Conservation (phyloP, 2,113 vertebrate species). For the Cryptotis parvus region DNA sequence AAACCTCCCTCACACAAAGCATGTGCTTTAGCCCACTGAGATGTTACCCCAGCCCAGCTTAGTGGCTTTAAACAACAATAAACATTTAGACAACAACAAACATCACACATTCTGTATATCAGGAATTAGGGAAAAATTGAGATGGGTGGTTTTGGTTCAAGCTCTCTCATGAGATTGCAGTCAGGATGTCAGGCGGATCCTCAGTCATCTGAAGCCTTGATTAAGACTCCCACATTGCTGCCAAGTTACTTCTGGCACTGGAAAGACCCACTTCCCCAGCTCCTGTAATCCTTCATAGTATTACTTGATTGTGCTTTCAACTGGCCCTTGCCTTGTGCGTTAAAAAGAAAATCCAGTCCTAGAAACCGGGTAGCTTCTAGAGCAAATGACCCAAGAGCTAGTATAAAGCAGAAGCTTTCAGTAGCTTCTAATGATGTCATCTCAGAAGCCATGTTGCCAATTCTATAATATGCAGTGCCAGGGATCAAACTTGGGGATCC, state of each 20-base stretch:
- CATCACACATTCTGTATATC: neutral
- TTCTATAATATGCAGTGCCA: too few species aligned
- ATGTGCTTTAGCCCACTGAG: too few species aligned
- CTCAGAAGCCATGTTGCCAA: neutral
- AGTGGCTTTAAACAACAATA: neutral
- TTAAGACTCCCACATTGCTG: neutral
- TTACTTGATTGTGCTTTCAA: neutral
- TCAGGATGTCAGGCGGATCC: neutral
- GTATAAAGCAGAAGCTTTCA: neutral
- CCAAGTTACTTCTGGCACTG: slow-evolving; percentile 7
- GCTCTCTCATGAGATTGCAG: neutral
- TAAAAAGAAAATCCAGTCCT: too few species aligned
- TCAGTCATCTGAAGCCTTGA: slow-evolving; percentile 19
- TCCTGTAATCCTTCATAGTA: neutral
- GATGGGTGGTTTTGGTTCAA: neutral
- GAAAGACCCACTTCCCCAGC: neutral
- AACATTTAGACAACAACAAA: neutral
- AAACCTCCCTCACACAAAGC: too few species aligned
- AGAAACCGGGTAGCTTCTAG: neutral
- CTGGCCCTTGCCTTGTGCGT: neutral
- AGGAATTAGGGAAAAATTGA: neutral
- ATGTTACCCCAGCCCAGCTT: too few species aligned
- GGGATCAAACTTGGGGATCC: too few species aligned
- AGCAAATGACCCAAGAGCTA: neutral
- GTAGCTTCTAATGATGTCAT: neutral